Conservation (phyloP, 2,113 vertebrate species). For the Callionymus lyra region DNA sequence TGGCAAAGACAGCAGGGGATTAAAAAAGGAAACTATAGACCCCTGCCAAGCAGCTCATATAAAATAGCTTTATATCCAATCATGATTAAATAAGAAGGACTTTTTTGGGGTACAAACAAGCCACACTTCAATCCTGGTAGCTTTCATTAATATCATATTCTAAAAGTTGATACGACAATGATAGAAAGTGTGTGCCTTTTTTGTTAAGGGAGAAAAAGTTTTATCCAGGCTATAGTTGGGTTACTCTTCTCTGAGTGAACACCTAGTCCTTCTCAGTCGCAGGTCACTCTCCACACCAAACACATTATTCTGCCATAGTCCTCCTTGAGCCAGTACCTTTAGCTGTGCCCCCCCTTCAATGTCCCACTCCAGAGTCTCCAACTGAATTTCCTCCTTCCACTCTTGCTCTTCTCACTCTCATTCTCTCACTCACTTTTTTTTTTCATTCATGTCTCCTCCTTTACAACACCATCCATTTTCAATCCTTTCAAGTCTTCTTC, state of each 20-base stretch:
- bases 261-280: constrained; percentile 46
- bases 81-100: too few species aligned
- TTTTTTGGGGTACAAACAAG: too few species aligned
- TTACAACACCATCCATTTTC: constrained; percentile 60
- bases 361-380: constrained; percentile 16
- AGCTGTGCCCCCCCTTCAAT: constrained; percentile 31
- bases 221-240: constrained; percentile 31
- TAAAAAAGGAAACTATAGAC: too few species aligned
- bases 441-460: constrained; percentile 62
- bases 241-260: constrained; percentile 51
- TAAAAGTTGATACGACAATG: too few species aligned
- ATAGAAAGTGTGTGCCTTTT: too few species aligned
- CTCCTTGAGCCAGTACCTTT: constrained; percentile 24
- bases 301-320: constrained; percentile 41
- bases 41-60: too few species aligned
- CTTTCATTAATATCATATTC: too few species aligned
- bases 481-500: constrained; percentile 57
- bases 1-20: too few species aligned
- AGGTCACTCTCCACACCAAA: constrained; percentile 39
- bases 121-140: too few species aligned
- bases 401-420: constrained; percentile 26
- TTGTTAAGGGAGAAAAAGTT: constrained; percentile 41
- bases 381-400: constrained; percentile 4
- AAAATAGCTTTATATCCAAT: too few species aligned
- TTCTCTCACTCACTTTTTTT: constrained; percentile 57